Conservation (phyloP, 2,888 invertebrate species). For the Andricus quercusramuli region DNA sequence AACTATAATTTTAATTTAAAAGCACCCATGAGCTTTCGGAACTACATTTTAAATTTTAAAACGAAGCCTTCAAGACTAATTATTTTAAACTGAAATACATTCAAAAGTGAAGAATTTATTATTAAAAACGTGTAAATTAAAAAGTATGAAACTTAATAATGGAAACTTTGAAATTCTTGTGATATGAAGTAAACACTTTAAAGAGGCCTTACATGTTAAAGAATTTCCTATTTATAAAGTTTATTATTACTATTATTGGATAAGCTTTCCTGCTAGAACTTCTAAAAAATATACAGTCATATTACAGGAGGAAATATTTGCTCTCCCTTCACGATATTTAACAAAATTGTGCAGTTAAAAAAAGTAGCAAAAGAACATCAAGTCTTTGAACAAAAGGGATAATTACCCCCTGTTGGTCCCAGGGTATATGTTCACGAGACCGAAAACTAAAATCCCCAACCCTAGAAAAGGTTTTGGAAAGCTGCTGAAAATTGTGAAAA, state of each 20-base stretch:
- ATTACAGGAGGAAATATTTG: too few species aligned
- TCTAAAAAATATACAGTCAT: too few species aligned
- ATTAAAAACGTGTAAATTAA: too few species aligned
- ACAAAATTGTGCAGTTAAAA: not conserved
- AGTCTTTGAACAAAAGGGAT: conserved; percentile 5
- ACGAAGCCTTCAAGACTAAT: not conserved
- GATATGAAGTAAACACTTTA: too few species aligned
- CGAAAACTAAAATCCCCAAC: conserved; percentile 30
- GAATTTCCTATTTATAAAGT: too few species aligned
- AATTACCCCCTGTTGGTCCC: not conserved
- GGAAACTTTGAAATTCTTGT: too few species aligned
- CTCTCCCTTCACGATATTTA: too few species aligned
- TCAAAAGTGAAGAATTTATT: not conserved
- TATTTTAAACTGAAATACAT: not conserved
- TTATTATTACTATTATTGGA: too few species aligned
- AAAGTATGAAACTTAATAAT: too few species aligned
- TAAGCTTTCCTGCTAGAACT: too few species aligned
- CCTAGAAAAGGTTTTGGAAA: conserved; percentile 50
- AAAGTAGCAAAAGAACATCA: not conserved
- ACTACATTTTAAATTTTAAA: not conserved
- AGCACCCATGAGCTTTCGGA: accelerated
- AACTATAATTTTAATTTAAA: too few species aligned
- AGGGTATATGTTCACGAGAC: not conserved
- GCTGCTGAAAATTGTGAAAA: not conserved
- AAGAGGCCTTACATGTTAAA: too few species aligned